Evolutionary conservation across 2,113 vertebrate species (phyloP).

Genomic region (Hoplias malabaricus): DNA sequence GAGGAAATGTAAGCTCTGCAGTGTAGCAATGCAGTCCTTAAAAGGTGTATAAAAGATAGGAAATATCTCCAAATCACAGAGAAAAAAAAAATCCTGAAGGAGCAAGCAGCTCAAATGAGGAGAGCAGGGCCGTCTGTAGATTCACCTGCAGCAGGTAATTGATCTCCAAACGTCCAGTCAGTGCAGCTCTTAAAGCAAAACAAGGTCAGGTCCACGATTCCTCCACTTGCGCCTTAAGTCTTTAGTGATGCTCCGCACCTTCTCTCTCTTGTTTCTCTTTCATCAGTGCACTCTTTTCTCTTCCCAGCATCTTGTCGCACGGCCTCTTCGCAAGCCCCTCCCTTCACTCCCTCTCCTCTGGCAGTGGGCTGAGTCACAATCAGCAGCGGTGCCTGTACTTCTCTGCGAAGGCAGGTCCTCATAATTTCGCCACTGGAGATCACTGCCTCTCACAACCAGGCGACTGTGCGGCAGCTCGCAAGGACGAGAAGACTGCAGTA

Average conservation of each 20-base stretch:
- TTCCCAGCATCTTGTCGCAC: slow-evolving; percentile 47
- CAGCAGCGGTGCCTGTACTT: neutral
- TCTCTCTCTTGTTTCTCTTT: slow-evolving; percentile 41
- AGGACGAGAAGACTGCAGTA: neutral
- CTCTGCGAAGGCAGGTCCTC: neutral
- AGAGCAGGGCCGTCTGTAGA: slow-evolving; percentile 7
- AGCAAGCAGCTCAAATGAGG: too few species aligned
- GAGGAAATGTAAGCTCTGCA: neutral
- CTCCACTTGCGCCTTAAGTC: slow-evolving; percentile 52
- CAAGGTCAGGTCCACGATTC: slow-evolving; percentile 45
- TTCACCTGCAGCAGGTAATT: neutral
- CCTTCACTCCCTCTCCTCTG: slow-evolving; percentile 16
- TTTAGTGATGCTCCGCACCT: slow-evolving; percentile 51
- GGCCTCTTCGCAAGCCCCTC: slow-evolving; percentile 51
- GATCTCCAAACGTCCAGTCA: slow-evolving; percentile 9
- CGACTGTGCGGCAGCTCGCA: neutral
- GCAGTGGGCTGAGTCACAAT: slow-evolving; percentile 25
- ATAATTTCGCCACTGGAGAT: neutral
- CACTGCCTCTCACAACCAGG: neutral
- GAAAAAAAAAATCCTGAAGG: too few species aligned
- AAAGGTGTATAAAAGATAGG: too few species aligned
- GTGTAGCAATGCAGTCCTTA: neutral
- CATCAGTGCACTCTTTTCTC: slow-evolving; percentile 17
- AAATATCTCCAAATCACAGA: too few species aligned
- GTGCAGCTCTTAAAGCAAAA: neutral